Conservation (phyloP, 2,113 vertebrate species). For the Anser brachyrhynchus region DNA sequence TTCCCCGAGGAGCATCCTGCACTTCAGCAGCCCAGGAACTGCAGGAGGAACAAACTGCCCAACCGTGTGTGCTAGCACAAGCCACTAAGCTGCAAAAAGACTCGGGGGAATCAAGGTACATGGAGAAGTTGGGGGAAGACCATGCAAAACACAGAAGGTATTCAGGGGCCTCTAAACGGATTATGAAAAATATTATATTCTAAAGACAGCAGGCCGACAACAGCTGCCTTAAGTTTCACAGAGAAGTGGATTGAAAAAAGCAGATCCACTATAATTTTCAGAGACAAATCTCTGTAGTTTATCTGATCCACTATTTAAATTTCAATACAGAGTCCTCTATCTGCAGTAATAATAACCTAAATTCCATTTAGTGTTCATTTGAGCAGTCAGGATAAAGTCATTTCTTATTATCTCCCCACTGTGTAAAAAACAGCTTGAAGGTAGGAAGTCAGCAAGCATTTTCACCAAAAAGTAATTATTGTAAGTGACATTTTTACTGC, state of each 20-base stretch:
- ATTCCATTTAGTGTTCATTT: conserved; percentile 94
- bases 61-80: neutral
- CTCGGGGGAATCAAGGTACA: neutral
- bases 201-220: conserved; percentile 72
- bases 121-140: neutral
- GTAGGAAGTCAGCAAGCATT: conserved; percentile 90
- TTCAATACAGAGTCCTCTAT: conserved; percentile 71
- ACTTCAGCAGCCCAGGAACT: neutral
- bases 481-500: conserved; percentile 93
- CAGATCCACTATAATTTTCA: conserved; percentile 64
- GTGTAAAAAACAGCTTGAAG: conserved; percentile 92
- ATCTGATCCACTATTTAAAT: conserved; percentile 76
- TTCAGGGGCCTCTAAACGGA: conserved; percentile 69
- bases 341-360: conserved; percentile 82
- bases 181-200: conserved; percentile 72
- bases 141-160: conserved; percentile 29
- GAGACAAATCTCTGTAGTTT: conserved; percentile 71
- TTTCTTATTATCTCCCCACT: conserved; percentile 97
- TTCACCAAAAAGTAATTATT: conserved; percentile 88
- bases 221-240: conserved; percentile 69
- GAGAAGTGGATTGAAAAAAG: conserved; percentile 60
- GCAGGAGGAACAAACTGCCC: neutral
- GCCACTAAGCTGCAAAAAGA: neutral
- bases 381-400: conserved; percentile 98
- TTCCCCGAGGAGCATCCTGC: accelerated